A percentile compares a stretch with the other conserved stretches of the same genome.
Evolutionary conservation across 2,113 vertebrate species (phyloP).

Genomic region (Vireo altiloquus): DNA sequence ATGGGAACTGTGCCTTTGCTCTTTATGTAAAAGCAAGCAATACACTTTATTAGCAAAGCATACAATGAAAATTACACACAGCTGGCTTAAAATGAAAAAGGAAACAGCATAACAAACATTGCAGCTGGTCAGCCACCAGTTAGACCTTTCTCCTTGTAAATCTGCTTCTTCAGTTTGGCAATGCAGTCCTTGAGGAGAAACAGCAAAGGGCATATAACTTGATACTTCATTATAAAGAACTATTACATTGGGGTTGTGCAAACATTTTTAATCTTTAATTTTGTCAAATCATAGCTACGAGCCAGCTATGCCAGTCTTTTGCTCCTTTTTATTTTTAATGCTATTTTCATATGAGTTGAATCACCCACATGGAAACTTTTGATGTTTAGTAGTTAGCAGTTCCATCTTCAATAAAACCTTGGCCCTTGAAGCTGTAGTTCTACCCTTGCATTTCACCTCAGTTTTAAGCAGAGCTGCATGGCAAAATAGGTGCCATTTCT

Average conservation of each 20-base stretch:
- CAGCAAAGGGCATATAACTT: neutral
- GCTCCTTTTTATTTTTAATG: neutral
- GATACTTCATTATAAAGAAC: neutral
- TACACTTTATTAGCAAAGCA: constrained; percentile 42
- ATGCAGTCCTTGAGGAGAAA: neutral
- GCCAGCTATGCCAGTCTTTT: neutral
- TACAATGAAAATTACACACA: constrained; percentile 59
- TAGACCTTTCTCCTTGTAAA: constrained; percentile 34
- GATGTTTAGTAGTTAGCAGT: neutral
- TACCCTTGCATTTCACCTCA: neutral
- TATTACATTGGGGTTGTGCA: neutral
- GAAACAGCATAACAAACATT: constrained; percentile 38
- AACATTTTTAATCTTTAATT: neutral
- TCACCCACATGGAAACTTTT: neutral
- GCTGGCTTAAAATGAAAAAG: constrained; percentile 50
- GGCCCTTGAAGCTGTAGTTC: neutral
- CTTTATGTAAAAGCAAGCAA: constrained; percentile 21
- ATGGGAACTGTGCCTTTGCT: constrained; percentile 6
- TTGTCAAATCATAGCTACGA: neutral
- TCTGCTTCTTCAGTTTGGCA: neutral
- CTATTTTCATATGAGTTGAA: neutral
- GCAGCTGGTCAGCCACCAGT: constrained; percentile 27
- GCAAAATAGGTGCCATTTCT: neutral
- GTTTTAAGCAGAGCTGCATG: neutral
- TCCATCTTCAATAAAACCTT: neutral